phyloP scores from a whole-genome alignment of 2,797 vertebrate genomes.

The Alca torda region DNA sequence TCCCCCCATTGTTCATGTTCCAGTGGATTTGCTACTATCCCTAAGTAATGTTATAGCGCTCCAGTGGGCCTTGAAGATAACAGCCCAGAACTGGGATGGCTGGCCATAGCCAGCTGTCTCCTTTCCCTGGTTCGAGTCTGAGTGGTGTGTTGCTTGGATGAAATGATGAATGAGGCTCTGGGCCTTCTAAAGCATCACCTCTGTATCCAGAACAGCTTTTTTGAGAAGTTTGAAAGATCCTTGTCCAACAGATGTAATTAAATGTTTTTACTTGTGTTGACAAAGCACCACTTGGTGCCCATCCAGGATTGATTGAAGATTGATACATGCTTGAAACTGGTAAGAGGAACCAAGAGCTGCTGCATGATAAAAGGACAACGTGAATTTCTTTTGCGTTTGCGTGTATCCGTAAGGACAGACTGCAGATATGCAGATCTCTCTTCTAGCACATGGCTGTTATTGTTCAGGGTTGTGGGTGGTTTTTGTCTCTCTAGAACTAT shows the following conservation, averaged over 20 bases:
- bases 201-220: not conserved
- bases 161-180: not conserved
- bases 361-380: not conserved
- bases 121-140: not conserved
- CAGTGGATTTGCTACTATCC: not conserved
- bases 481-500: not conserved
- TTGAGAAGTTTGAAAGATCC: not conserved
- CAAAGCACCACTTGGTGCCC: not conserved
- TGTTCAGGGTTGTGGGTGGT: not conserved
- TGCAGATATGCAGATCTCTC: not conserved
- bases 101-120: not conserved
- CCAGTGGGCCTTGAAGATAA: not conserved
- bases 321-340: not conserved
- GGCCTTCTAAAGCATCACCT: not conserved
- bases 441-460: not conserved
- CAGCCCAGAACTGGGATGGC: not conserved
- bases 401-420: not conserved
- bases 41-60: not conserved
- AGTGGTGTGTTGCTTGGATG: rapidly evolving
- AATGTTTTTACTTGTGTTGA: not conserved
- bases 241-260: not conserved
- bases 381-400: not conserved
- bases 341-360: not conserved
- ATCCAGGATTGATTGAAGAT: not conserved
- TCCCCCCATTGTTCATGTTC: not conserved